These are phyloP conservation scores for Tridacna gigas DNA, from an alignment of 2,888 invertebrate genomes.

Conservation along the genomic window DNA sequence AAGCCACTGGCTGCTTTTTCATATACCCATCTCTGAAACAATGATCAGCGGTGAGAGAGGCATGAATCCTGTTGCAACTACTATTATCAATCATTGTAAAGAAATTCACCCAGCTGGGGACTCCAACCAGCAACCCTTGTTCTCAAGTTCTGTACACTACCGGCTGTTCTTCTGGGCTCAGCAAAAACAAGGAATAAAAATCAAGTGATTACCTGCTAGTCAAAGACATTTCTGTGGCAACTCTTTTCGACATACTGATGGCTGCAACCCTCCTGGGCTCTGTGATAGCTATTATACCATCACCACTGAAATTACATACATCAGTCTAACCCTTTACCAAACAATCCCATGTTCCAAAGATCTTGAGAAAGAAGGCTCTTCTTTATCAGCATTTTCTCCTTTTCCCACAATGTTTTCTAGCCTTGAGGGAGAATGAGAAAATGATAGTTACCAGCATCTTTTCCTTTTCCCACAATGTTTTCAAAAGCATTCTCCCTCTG, in stretches of 20 bases:
- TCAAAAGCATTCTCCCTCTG: not conserved
- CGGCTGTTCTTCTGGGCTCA: not conserved
- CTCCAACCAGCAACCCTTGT: too few relatives aligned
- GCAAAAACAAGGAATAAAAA: too few relatives aligned
- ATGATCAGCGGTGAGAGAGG: too few relatives aligned
- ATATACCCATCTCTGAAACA: too few relatives aligned
- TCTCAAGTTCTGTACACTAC: not conserved
- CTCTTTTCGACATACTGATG: slow-evolving; percentile 97
- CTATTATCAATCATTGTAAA: too few relatives aligned
- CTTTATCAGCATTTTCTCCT: too few relatives aligned
- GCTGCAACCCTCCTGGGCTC: slow-evolving; percentile 99
- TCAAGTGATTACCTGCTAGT: slow-evolving; percentile 78
- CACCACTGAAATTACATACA: slow-evolving; percentile 78
- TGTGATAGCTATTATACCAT: slow-evolving; percentile 95
- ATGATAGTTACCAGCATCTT: not conserved
- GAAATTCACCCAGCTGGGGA: too few relatives aligned
- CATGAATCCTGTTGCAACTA: too few relatives aligned
- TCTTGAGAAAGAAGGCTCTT: too few relatives aligned
- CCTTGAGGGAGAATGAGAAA: not conserved
- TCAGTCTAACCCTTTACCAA: not conserved
- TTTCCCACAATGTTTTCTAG: too few relatives aligned
- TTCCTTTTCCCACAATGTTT: not conserved
- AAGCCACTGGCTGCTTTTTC: too few relatives aligned
- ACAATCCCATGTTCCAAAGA: too few relatives aligned
- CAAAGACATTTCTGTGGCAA: slow-evolving; percentile 95